These are phyloP conservation scores for Tridacna crocea DNA, from an alignment of 2,888 invertebrate genomes.

Conservation along the genomic window DNA sequence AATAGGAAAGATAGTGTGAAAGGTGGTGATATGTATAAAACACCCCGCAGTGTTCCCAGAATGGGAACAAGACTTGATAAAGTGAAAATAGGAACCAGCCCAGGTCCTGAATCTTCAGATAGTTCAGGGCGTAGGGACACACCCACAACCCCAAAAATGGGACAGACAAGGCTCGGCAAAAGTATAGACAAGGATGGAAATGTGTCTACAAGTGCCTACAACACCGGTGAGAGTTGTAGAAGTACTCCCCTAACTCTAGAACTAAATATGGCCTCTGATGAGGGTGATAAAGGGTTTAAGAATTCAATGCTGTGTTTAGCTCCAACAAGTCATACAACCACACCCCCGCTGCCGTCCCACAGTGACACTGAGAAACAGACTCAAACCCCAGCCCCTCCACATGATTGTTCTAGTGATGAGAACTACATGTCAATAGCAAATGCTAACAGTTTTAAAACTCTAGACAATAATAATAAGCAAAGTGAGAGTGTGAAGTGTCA, in stretches of 20 bases:
- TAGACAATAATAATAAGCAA: conserved; percentile 44
- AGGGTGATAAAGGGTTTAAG: conserved; percentile 76
- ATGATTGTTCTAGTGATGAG: conserved; percentile 74
- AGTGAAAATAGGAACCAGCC: conserved; percentile 72
- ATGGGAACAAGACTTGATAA: conserved; percentile 83
- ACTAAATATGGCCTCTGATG: conserved; percentile 78
- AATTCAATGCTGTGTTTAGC: conserved; percentile 81
- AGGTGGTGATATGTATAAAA: conserved; percentile 78
- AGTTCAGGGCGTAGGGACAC: conserved; percentile 66
- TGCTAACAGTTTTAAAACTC: conserved; percentile 38
- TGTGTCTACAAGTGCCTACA: conserved; percentile 88
- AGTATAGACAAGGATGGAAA: conserved; percentile 62
- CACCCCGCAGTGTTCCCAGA: conserved; percentile 80
- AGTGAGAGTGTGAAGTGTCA: conserved; percentile 64
- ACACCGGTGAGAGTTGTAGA: conserved; percentile 90
- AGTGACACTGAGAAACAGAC: conserved; percentile 83
- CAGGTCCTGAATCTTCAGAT: conserved; percentile 68
- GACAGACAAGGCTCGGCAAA: conserved; percentile 50
- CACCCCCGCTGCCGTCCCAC: conserved; percentile 67
- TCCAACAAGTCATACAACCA: conserved; percentile 55
- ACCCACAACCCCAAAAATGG: conserved; percentile 63
- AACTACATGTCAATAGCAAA: conserved; percentile 58
- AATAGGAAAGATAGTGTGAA: conserved; percentile 70
- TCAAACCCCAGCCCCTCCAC: conserved; percentile 76
- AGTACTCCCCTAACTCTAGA: conserved; percentile 85